These are phyloP conservation scores for Drosophila eugracilis DNA, from an alignment of 1,140 invertebrate genomes.

Conservation along the genomic window DNA sequence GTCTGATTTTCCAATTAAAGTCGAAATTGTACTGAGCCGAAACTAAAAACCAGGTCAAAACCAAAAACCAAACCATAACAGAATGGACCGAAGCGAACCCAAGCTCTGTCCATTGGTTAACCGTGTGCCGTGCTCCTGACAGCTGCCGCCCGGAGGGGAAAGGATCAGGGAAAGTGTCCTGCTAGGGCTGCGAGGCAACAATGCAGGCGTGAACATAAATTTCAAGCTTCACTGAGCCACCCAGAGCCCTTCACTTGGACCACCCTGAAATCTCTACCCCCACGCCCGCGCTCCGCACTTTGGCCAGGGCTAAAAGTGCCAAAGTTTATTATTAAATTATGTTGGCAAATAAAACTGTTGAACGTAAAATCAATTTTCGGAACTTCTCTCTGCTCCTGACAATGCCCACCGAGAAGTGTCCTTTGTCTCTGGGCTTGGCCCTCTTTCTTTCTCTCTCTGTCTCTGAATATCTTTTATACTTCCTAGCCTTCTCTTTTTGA, in stretches of 20 bases:
- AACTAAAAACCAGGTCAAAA: constrained; percentile 48
- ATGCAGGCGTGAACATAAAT: constrained; percentile 79
- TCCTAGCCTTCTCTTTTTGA: neutral
- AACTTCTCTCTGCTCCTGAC: constrained; percentile 41
- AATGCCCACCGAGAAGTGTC: constrained; percentile 39
- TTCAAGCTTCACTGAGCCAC: constrained; percentile 70
- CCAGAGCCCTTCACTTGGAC: constrained; percentile 7
- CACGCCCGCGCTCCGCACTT: constrained; percentile 22
- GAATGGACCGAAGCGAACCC: constrained; percentile 1
- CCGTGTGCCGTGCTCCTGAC: constrained; percentile 59
- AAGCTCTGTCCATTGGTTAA: constrained; percentile 42
- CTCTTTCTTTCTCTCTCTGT: neutral
- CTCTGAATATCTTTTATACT: neutral
- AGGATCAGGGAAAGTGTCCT: constrained; percentile 23
- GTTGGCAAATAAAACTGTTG: constrained; percentile 78
- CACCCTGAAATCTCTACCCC: neutral
- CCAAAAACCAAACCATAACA: constrained; percentile 3
- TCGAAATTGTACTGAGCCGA: constrained; percentile 12
- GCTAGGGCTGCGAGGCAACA: constrained; percentile 55
- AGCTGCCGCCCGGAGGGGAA: constrained; percentile 43
- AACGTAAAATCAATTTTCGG: constrained; percentile 75
- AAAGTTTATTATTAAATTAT: constrained; percentile 83
- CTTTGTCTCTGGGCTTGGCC: constrained; percentile 23
- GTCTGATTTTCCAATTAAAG: constrained; percentile 57
- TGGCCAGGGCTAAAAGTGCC: constrained; percentile 72